Evolutionary conservation across 2,113 vertebrate species (phyloP), one percentile per base, ranked within the genome.

Genomic region (Tauraco erythrolophus): DNA sequence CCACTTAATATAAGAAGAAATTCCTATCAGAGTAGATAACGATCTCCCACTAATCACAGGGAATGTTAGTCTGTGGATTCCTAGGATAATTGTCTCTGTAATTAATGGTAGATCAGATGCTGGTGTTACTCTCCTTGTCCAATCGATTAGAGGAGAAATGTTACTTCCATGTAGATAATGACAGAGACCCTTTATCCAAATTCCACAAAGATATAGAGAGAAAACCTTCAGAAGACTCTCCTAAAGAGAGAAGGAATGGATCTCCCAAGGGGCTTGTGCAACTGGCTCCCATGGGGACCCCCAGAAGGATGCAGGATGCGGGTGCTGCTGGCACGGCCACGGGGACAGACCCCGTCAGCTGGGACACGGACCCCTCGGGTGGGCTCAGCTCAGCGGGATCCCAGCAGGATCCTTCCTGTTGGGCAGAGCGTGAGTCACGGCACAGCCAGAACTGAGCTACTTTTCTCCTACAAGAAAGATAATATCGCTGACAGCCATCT

Each of bases 91-190:
- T 86, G 75, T 85, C 87, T 89, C 87, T 3, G 12, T 83, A 88
- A 88, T 94, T 94, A 95, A 85, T 51, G 78, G 46, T 23, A 68
- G 83, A 91, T 88, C 86, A 95, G 93, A 88, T 86, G 79, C 37
- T 51, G 89, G 70, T 23, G 50, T 92, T 72, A 69, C 39, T 68
- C 70, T 88, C 80, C 62, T 57, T 94, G 76, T 81, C 89, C 61
- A 18, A 37, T 65, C 7, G 11, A 84, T 91, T 56, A 77, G 76
- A 83, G 54, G 56, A 79, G n/a, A 66, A 58, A 43, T 58, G 53
- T 88, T 75, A 58, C 48, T 51, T 51, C 78, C 80, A 35, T 23
- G 62, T n/a, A 74, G 62, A 43, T 74, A 27, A 50, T 31, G 74
- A 58, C 64, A 60, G 66, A 60, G 65, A 76, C 17, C 27, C 57